Evolutionary conservation across 2,797 vertebrate genomes (phyloP).

Genomic region (Salarias fasciatus): DNA sequence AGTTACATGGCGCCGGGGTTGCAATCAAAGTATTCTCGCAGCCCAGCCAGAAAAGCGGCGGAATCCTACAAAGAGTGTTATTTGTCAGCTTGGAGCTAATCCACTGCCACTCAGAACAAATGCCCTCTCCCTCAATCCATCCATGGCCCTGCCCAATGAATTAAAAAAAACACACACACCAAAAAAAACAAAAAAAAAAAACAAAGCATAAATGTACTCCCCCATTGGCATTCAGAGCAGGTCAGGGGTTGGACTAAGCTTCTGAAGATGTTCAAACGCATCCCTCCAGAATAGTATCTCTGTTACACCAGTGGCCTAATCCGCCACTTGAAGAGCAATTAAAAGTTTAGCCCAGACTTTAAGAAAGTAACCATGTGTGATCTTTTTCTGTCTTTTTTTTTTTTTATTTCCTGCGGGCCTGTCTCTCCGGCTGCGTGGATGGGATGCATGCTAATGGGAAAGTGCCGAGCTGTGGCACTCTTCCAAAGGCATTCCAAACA

Average conservation of each 20-base stretch:
- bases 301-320: constrained; percentile 81
- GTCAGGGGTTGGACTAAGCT: constrained; percentile 77
- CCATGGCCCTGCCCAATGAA: constrained; percentile 11
- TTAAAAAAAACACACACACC: constrained; percentile 9
- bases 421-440: constrained; percentile 53
- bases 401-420: constrained; percentile 44
- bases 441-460: constrained; percentile 71
- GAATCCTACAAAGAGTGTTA: constrained; percentile 59
- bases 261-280: constrained; percentile 75
- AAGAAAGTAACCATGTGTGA: constrained; percentile 77
- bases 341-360: constrained; percentile 84
- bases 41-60: constrained; percentile 22
- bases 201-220: constrained; percentile 36
- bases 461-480: constrained; percentile 54
- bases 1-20: constrained; percentile 33
- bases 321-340: constrained; percentile 84
- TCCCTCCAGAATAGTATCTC: constrained; percentile 77
- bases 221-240: constrained; percentile 69
- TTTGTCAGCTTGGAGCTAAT: constrained; percentile 68
- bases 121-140: neutral
- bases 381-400: constrained; percentile 47
- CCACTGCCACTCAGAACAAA: constrained; percentile 57
- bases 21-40: constrained; percentile 27
- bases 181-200: too few species aligned
- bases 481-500: constrained; percentile 66